Base-by-base conservation (phyloP, 2,888 invertebrate species). In the Lasioglossum figueresi region DNA sequence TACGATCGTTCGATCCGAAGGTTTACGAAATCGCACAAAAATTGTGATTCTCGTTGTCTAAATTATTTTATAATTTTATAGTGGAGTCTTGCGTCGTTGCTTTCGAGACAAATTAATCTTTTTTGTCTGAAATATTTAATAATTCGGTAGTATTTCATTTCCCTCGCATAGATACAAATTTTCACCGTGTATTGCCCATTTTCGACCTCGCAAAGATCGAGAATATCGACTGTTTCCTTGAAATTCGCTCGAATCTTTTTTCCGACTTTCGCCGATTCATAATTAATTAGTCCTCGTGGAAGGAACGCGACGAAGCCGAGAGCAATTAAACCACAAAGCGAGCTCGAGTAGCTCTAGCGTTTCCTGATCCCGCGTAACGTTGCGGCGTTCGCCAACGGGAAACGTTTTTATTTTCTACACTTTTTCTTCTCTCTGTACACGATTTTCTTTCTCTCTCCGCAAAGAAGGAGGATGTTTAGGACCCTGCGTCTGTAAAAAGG, bases 281-380 rank as follows among this genome's bases (percentile, higher is more conserved):
- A 23, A 37, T 27, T 71, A 63, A 79, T 81, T 79, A 45, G n/a
- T 34, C 34, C 31, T 4, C 10, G 37, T n/a, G 66, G 43, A 66
- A 76, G 45, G 14, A 68, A 34, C 43, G 14, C 52, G 31, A 23
- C 63, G 16, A 19, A 72, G 37, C 16, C 27, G 27, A 23, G 16
- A 59, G 63, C 34, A 72, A 71, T 79, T 79, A 40, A 72, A 79
- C 16, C 5, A 34, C 27, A 66, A 77, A 80, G 66, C 52, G 66
- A 19, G n/a, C 23, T 63, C 23, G 6, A 68, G 68, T 68, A 48
- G 19, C 52, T 71, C 34, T 71, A 37, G 37, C 68, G 27, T 37
- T 37, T 40, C 23, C 63, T 52, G 59, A 68, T 37, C 23, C 23
- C 48, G 48, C 16, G 52, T 27, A 34, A 45, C 68, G 34, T 23